Evolutionary conservation across 2,888 invertebrate species (phyloP).

Genomic region (Tanypteryx hageni): DNA sequence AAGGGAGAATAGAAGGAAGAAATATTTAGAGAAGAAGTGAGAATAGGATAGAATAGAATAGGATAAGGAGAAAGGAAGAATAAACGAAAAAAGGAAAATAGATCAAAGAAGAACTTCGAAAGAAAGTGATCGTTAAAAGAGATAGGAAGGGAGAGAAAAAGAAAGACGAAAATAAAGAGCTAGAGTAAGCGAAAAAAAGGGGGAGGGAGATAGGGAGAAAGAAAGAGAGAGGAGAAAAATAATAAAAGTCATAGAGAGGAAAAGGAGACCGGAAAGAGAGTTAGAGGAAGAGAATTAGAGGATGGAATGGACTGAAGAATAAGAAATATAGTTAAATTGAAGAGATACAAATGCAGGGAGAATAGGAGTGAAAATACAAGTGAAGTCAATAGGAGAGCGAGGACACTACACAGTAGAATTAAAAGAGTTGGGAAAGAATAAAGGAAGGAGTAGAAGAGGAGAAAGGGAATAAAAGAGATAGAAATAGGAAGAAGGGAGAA

Average conservation of each 20-base stretch:
- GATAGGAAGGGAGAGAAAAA: neutral
- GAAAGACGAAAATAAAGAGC: neutral
- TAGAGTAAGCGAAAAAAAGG: neutral
- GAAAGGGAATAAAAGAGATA: no score
- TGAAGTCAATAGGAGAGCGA: no score
- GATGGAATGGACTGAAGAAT: no score
- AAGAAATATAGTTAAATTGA: no score
- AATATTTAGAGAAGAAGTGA: neutral
- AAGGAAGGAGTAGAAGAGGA: no score
- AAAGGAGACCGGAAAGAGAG: neutral
- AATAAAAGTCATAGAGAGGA: neutral
- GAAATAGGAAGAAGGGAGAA: no score
- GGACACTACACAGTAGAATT: no score
- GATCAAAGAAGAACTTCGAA: neutral
- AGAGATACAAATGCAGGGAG: no score
- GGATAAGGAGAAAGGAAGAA: neutral
- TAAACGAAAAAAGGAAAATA: neutral
- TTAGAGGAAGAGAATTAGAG: neutral
- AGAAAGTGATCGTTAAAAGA: neutral
- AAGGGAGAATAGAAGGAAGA: no score
- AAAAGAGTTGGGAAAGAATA: no score
- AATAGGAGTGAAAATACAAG: no score
- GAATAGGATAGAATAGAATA: neutral
- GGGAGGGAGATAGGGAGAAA: neutral
- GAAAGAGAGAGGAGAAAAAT: neutral